These are phyloP conservation scores for Blastobasis lacticolella DNA, from an alignment of 2,888 invertebrate species.

Conservation along the genomic window DNA sequence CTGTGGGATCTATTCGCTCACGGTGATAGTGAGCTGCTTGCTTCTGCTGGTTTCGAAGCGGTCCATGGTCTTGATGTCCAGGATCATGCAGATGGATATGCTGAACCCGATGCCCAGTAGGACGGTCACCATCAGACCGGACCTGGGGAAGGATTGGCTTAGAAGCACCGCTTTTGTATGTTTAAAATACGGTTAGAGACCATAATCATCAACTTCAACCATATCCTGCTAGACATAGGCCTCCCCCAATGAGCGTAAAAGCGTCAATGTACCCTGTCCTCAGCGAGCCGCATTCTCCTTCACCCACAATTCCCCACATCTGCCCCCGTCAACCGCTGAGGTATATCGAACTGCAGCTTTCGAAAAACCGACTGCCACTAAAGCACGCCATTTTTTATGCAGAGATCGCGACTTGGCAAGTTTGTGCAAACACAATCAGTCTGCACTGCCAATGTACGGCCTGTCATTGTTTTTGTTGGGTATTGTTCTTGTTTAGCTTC, in stretches of 20 bases:
- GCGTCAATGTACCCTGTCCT: no score
- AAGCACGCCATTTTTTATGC: neutral
- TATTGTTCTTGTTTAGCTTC: no score
- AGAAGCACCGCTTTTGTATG: neutral
- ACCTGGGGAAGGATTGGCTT: conserved; percentile 45
- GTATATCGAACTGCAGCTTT: neutral
- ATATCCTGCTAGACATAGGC: no score
- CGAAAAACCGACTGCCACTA: neutral
- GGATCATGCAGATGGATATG: conserved; percentile 88
- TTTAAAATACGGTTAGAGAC: no score
- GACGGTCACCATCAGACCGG: conserved; percentile 86
- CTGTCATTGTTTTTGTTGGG: no score
- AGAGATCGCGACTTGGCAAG: neutral
- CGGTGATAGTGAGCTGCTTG: conserved; percentile 90
- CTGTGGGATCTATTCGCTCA: conserved; percentile 72
- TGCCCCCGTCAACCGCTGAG: no score
- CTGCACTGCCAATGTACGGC: no score
- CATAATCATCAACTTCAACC: no score
- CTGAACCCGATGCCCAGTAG: conserved; percentile 85
- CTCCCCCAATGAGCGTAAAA: no score
- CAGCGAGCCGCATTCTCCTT: no score
- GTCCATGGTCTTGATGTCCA: conserved; percentile 96
- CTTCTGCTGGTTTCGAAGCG: conserved; percentile 97
- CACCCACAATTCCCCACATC: no score
- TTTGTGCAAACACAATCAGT: no score